These are phyloP conservation scores for Cephalopterus ornatus DNA, from an alignment of 2,113 vertebrate species.

Conservation along the genomic window DNA sequence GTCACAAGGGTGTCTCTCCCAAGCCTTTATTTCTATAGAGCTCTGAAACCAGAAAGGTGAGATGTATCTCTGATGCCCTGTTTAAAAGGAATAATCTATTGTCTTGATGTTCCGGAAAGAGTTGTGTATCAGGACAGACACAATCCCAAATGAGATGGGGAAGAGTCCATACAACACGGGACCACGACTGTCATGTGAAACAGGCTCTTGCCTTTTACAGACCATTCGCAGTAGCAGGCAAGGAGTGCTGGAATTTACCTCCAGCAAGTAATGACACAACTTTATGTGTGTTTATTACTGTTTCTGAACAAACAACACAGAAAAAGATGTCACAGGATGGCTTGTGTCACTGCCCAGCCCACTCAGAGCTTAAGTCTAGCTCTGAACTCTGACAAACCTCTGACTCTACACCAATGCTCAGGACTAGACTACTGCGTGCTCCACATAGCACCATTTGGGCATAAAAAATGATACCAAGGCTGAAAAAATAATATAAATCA, in stretches of 20 bases:
- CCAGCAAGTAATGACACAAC: not conserved
- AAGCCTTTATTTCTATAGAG: not conserved
- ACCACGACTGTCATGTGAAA: not conserved
- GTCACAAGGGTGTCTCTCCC: not conserved
- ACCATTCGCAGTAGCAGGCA: not conserved
- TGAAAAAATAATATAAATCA: not conserved
- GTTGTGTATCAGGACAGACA: not conserved
- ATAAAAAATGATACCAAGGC: not conserved
- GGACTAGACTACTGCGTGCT: not conserved
- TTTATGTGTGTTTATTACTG: not conserved
- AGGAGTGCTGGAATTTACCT: not conserved
- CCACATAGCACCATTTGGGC: not conserved
- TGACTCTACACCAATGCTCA: not conserved
- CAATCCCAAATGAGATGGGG: not conserved
- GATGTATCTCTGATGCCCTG: not conserved
- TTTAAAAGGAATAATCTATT: not conserved
- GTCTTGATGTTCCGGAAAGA: not conserved
- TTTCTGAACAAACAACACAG: not conserved
- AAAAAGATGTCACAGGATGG: not conserved
- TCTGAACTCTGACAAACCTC: not conserved
- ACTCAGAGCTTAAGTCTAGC: not conserved
- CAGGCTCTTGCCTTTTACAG: not conserved
- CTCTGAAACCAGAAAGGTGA: not conserved
- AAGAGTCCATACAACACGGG: not conserved
- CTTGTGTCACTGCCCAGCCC: not conserved